A percentile compares a stretch with the other conserved stretches of the same genome.
Conservation (phyloP, 2,113 vertebrate species). For the Anoura caudifer region DNA sequence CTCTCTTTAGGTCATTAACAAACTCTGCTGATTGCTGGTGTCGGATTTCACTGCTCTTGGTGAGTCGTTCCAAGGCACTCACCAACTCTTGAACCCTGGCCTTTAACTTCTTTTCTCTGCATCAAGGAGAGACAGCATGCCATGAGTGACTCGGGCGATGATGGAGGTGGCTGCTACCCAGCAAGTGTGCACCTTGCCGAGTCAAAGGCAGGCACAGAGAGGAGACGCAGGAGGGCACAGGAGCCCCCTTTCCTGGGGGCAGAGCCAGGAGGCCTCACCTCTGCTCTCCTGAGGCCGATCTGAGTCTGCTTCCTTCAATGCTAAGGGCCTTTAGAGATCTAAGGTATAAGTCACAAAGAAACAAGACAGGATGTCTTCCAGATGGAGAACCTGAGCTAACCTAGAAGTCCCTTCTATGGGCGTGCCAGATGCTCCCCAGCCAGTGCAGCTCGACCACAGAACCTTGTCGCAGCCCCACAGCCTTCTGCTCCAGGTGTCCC, state of each 20-base stretch:
- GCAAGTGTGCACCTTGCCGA: too few species aligned
- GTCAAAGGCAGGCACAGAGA: not conserved
- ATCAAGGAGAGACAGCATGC: not conserved
- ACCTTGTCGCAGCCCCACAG: not conserved
- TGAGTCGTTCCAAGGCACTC: conserved; percentile 88
- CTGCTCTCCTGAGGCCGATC: not conserved
- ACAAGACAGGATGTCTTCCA: not conserved
- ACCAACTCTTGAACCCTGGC: conserved; percentile 89
- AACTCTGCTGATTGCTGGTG: conserved; percentile 92
- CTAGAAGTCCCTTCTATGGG: not conserved
- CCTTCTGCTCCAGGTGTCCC: not conserved
- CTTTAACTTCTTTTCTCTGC: conserved; percentile 91
- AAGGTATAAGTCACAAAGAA: not conserved
- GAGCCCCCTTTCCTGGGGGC: not conserved
- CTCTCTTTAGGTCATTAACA: conserved; percentile 90
- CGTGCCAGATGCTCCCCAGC: not conserved
- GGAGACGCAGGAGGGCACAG: not conserved
- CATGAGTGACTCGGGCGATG: not conserved
- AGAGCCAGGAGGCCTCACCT: not conserved
- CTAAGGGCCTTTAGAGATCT: not conserved
- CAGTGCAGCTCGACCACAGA: not conserved
- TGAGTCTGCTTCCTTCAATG: not conserved
- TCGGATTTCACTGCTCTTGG: conserved; percentile 90
- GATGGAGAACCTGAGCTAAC: not conserved
- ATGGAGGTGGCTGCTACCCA: not conserved